These are phyloP conservation scores for Centropristis striata DNA, from an alignment of 2,113 vertebrate genomes.

Conservation along the genomic window DNA sequence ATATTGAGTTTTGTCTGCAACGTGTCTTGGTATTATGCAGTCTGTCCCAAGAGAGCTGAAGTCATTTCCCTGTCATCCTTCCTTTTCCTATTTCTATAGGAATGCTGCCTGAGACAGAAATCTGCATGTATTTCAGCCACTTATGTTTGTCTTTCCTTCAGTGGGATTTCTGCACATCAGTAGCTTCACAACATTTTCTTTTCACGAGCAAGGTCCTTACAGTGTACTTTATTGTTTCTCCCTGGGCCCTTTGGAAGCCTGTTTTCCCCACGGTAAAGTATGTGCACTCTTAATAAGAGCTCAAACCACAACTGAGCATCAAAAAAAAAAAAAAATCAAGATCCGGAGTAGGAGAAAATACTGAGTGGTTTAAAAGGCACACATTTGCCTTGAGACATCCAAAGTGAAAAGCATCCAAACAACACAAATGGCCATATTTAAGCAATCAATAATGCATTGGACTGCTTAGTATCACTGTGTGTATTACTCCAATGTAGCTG, in stretches of 20 bases:
- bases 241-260: slow-evolving; percentile 14
- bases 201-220: neutral
- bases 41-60: slow-evolving; percentile 25
- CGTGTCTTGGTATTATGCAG: slow-evolving; percentile 16
- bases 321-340: slow-evolving; percentile 4
- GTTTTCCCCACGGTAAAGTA: neutral
- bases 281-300: slow-evolving; percentile 22
- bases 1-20: slow-evolving; percentile 23
- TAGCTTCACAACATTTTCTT: neutral
- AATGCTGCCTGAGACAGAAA: neutral
- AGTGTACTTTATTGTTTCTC: slow-evolving; percentile 6
- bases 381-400: neutral
- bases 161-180: slow-evolving; percentile 6
- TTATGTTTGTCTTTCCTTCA: slow-evolving; percentile 15
- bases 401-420: slow-evolving; percentile 1
- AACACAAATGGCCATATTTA: neutral
- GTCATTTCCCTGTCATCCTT: slow-evolving; percentile 15
- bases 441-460: too few species aligned
- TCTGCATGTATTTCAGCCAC: slow-evolving; percentile 13
- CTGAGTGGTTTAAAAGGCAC: neutral
- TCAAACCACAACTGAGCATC: neutral
- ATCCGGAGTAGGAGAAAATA: neutral
- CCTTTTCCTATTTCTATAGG: slow-evolving; percentile 2
- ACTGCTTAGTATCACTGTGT: too few species aligned
- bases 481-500: too few species aligned